Base-by-base conservation (phyloP, 2,797 vertebrate species). In the Emydoidea blandingii region DNA sequence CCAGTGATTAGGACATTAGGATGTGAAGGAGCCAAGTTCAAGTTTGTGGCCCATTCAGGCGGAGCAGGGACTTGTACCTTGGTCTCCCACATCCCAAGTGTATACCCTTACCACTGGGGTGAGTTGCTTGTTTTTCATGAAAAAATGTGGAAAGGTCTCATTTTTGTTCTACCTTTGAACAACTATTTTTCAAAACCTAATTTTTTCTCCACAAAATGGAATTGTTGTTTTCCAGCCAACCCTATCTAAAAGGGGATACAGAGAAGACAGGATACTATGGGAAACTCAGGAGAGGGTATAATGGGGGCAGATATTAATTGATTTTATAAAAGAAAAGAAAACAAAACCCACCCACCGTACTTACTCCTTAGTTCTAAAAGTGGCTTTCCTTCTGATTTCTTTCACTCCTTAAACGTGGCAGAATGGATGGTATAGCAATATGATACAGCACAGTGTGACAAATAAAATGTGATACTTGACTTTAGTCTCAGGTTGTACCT, bases 231-330 rank as follows among this genome's bases (percentile, higher is more conserved):
- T 62, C 15, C 29, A 54, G 31, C 34, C 59, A 62, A 7, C 14
- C 31, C 7, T n/a, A 41, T 8, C 21, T 76, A 62, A 87, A 81
- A 54, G 56, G 56, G n/a, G 7, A 31, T 72, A 19, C 0, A 0
- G 74, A 54, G 16, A 65, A 57, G 37, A 10, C 23, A 52, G 9
- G 37, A 41, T 44, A 23, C 68, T 29, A 21, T 49, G 25, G 2
- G 34, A 86, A 23, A 41, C 23, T 80, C 53, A 8, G 23, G 74
- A 54, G 11, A 50, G 8, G 49, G 27, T 53, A 27, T 85, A 72
- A 54, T 7, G 12, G 25, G 3, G 59, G 14, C 56, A 9, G 52
- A 8, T 15, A 62, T 62, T 31, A 62, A 62, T 34, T 34, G 15
- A 62, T 68, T 68, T 37, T 9, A 19, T 18, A 19, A n/a, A 65